Percentiles rank a stretch among this genome's conserved stretches.
These are phyloP conservation scores for Molossus alvarezi DNA, from an alignment of 2,797 vertebrate species.

Conservation along the genomic window DNA sequence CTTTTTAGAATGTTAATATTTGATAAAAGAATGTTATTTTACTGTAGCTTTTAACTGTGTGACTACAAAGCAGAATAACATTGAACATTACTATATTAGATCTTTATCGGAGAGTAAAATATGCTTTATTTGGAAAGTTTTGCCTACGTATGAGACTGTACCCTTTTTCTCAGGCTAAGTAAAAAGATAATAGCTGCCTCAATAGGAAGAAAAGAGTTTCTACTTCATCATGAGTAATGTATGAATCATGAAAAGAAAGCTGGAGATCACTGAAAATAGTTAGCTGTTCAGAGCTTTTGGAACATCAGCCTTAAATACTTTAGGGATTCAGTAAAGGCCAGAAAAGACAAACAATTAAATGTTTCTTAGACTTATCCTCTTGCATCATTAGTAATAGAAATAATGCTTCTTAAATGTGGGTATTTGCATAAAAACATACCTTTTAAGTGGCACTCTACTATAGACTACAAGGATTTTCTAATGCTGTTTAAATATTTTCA, in stretches of 20 bases:
- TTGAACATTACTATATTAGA: conserved; percentile 41
- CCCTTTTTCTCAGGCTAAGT: conserved; percentile 67
- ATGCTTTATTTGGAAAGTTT: conserved; percentile 67
- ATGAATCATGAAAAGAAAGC: no score
- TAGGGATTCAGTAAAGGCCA: conserved; percentile 50
- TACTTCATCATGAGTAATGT: no score
- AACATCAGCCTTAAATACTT: conserved; percentile 62
- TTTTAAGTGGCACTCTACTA: conserved; percentile 39
- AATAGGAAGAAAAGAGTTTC: conserved; percentile 59
- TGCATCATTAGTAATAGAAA: conserved; percentile 61
- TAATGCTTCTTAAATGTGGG: conserved; percentile 28
- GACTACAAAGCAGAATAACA: conserved; percentile 56
- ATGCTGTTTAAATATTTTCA: conserved; percentile 69
- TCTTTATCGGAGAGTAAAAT: conserved; percentile 49
- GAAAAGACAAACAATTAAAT: conserved; percentile 48
- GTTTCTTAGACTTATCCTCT: conserved; percentile 58
- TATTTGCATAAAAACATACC: conserved; percentile 45
- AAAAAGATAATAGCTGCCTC: conserved; percentile 74
- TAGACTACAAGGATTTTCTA: conserved; percentile 54
- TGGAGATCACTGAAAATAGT: no score
- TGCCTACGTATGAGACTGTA: background rate
- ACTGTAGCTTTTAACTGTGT: conserved; percentile 47
- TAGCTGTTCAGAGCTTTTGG: conserved; percentile 64
- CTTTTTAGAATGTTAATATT: conserved; percentile 62
- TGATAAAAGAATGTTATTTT: conserved; percentile 39